phyloP scores from a whole-genome alignment of 2,888 invertebrate species.

The Ophion obscuratus region DNA sequence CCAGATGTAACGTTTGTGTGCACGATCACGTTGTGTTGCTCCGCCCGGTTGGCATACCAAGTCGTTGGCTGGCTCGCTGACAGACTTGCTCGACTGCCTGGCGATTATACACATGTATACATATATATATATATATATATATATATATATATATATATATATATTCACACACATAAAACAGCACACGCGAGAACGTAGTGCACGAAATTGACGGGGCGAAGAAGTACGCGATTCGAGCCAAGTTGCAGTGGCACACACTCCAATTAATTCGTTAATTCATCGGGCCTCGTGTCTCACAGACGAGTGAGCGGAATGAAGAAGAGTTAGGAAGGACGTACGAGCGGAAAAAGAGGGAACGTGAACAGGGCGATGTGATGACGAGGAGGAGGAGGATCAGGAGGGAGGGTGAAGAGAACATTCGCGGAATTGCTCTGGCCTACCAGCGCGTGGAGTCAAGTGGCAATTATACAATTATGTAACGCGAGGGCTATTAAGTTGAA shows the following conservation, averaged over 20 bases:
- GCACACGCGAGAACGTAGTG: constrained; percentile 51
- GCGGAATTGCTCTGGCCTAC: constrained; percentile 69
- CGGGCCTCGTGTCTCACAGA: constrained; percentile 39
- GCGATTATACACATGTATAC: background rate
- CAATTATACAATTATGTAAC: constrained; percentile 76
- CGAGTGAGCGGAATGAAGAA: constrained; percentile 8
- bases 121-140: background rate
- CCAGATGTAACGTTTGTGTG: constrained; percentile 19
- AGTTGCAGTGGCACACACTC: constrained; percentile 70
- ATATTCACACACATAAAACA: background rate
- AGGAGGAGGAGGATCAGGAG: background rate
- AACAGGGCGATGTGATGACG: constrained; percentile 11
- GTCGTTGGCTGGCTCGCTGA: constrained; percentile 24
- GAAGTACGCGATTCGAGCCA: constrained; percentile 66
- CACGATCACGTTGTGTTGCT: constrained; percentile 16
- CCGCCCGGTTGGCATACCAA: constrained; percentile 11
- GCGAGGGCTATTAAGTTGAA: constrained; percentile 72
- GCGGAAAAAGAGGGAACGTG: constrained; percentile 33
- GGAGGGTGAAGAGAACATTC: constrained; percentile 64
- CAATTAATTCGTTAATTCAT: constrained; percentile 74
- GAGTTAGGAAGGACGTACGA: constrained; percentile 6
- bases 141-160: background rate
- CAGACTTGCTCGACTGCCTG: constrained; percentile 38
- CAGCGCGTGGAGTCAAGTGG: constrained; percentile 71
- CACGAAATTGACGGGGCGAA: constrained; percentile 47